A percentile compares a stretch with the other conserved stretches of the same genome.
These are phyloP conservation scores for Gambelia wislizenii DNA, from an alignment of 2,797 vertebrate species.

Conservation along the genomic window DNA sequence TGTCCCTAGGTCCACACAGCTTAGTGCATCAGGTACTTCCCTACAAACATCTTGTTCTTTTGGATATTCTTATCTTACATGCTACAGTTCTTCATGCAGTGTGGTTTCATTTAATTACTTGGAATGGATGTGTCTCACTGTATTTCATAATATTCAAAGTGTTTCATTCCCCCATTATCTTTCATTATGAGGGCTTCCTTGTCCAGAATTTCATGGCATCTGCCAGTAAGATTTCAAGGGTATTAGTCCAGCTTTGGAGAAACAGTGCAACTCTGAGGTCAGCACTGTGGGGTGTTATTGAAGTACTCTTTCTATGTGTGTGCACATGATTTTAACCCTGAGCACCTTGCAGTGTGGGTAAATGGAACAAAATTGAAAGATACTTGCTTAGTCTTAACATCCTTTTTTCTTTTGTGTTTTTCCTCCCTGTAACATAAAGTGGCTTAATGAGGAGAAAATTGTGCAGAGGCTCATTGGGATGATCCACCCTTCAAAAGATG, in stretches of 20 bases:
- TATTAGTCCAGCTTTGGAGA: neutral
- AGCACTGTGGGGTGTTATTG: neutral
- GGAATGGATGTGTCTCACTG: neutral
- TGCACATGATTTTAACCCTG: neutral
- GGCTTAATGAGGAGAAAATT: slow-evolving; percentile 81
- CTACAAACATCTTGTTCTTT: neutral
- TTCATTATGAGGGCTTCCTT: neutral
- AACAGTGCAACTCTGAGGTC: too few species aligned
- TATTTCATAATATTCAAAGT: neutral
- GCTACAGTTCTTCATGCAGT: neutral
- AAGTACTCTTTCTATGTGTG: neutral
- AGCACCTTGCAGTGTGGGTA: neutral
- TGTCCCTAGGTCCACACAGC: neutral
- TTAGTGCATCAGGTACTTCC: neutral
- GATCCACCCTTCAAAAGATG: slow-evolving; percentile 78
- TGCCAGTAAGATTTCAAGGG: neutral
- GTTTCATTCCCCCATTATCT: neutral
- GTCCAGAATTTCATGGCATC: neutral
- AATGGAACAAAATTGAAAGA: neutral
- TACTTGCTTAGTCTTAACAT: neutral
- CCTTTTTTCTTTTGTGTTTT: neutral
- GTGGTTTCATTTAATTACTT: neutral
- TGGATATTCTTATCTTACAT: neutral
- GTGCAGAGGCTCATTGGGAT: slow-evolving; percentile 78
- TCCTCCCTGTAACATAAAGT: slow-evolving; percentile 61